Percentiles rank a stretch among this genome's conserved stretches.
These are phyloP conservation scores for Perizoma affinitatum DNA, from an alignment of 2,888 invertebrate species.

Conservation along the genomic window DNA sequence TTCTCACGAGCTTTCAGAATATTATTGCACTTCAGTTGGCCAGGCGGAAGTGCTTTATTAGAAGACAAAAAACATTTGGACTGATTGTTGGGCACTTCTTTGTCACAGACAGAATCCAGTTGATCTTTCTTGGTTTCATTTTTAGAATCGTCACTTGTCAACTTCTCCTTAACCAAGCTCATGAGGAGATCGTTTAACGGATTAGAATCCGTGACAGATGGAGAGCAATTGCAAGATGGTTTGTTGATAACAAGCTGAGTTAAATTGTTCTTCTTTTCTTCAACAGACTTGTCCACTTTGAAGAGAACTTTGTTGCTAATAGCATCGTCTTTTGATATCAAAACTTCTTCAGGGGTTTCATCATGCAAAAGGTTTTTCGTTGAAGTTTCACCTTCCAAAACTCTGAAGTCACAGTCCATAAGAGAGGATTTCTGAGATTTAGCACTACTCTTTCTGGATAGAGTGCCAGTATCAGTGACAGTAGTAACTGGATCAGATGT, in stretches of 20 bases:
- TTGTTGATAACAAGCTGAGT: constrained; percentile 73
- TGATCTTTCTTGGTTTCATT: constrained; percentile 85
- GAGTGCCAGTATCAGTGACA: constrained; percentile 52
- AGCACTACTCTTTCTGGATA: constrained; percentile 82
- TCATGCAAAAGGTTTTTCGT: constrained; percentile 73
- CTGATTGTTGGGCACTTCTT: constrained; percentile 89
- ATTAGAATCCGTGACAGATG: constrained; percentile 69
- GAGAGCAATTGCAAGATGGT: constrained; percentile 76
- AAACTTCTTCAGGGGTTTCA: constrained; percentile 64
- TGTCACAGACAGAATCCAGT: constrained; percentile 70
- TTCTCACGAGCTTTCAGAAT: constrained; percentile 92
- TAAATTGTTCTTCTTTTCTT: constrained; percentile 75
- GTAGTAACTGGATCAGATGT: constrained; percentile 58
- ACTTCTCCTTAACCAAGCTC: constrained; percentile 79
- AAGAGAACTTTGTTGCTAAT: constrained; percentile 77
- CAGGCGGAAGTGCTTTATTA: constrained; percentile 91
- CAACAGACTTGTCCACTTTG: constrained; percentile 69
- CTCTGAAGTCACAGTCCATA: constrained; percentile 52
- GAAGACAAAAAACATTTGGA: constrained; percentile 86
- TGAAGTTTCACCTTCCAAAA: constrained; percentile 63
- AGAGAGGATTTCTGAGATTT: constrained; percentile 82
- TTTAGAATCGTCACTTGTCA: constrained; percentile 86
- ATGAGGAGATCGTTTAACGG: constrained; percentile 78
- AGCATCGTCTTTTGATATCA: constrained; percentile 76
- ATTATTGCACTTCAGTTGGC: constrained; percentile 95